These are phyloP conservation scores for Leptoteleia sp. DNA, from an alignment of 1,140 invertebrate genomes.

Conservation along the genomic window DNA sequence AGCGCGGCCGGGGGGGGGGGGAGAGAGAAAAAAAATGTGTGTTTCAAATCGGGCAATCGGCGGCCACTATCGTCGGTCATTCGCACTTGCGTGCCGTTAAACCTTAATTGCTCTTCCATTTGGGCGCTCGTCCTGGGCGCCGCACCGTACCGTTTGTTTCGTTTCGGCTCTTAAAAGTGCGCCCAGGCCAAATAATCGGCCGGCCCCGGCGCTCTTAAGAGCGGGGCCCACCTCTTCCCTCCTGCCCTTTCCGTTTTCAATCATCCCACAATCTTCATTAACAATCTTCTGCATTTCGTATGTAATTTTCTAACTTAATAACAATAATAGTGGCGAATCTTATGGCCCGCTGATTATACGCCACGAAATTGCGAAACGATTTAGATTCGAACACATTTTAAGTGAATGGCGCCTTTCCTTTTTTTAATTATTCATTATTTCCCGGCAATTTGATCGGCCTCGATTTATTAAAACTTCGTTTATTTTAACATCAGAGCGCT, in stretches of 20 bases:
- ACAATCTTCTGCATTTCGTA: conserved; percentile 57
- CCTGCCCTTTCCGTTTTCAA: conserved; percentile 62
- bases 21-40: conserved; percentile 55
- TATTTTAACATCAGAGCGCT: too few species aligned
- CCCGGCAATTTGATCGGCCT: background rate
- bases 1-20: too few species aligned
- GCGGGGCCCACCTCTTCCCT: too few species aligned
- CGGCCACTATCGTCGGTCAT: conserved; percentile 59
- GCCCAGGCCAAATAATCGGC: conserved; percentile 56
- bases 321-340: conserved; percentile 57
- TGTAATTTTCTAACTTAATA: conserved; percentile 63
- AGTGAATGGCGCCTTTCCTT: conserved; percentile 33
- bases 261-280: conserved; percentile 66
- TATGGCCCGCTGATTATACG: conserved; percentile 54
- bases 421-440: conserved; percentile 55
- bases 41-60: conserved; percentile 62
- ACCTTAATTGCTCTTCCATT: conserved; percentile 65
- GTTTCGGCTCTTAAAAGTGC: conserved; percentile 53
- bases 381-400: conserved; percentile 56
- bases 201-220: conserved; percentile 46
- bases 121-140: conserved; percentile 53
- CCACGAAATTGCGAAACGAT: conserved; percentile 56
- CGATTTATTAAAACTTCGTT: conserved; percentile 22
- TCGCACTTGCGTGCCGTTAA: conserved; percentile 68
- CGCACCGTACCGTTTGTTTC: conserved; percentile 60